Conservation (phyloP, 2,888 invertebrate genomes). For the Sphaerophoria taeniata region DNA sequence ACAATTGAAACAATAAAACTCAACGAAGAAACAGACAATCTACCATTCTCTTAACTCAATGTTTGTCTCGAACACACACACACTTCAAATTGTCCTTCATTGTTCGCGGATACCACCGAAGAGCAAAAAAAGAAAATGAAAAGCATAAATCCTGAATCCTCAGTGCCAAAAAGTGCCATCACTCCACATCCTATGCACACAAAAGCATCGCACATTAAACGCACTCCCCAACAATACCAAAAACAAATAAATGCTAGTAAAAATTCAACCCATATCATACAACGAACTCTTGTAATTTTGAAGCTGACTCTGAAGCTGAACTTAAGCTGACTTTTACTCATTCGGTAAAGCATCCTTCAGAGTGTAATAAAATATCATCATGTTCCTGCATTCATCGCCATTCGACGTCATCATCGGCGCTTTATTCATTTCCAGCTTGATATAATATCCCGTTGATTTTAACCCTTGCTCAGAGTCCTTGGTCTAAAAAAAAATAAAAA, state of each 20-base stretch:
- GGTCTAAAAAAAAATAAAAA: conserved; percentile 30
- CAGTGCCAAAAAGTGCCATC: conserved; percentile 71
- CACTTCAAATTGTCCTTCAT: conserved; percentile 60
- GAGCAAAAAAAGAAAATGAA: too few relatives aligned
- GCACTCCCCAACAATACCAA: neutral
- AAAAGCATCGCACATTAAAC: neutral
- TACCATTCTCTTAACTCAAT: conserved; percentile 63
- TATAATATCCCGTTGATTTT: conserved; percentile 68
- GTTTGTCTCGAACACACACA: conserved; percentile 57
- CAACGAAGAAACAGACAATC: too few relatives aligned
- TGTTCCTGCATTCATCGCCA: conserved; percentile 66
- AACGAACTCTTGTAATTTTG: conserved; percentile 11
- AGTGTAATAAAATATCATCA: conserved; percentile 70
- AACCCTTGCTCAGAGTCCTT: conserved; percentile 53
- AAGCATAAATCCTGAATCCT: conserved; percentile 71
- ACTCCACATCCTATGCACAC: neutral
- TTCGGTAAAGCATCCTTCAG: conserved; percentile 49
- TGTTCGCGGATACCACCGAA: conserved; percentile 54
- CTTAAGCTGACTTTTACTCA: conserved; percentile 10
- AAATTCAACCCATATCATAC: neutral
- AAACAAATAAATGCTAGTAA: conserved; percentile 8
- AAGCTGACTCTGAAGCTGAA: too few relatives aligned
- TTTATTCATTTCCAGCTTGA: conserved; percentile 71
- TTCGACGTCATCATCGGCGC: conserved; percentile 66
- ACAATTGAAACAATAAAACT: too few relatives aligned